Base-by-base conservation (phyloP, 1,140 invertebrate species). In the Kradibia gibbosae region DNA sequence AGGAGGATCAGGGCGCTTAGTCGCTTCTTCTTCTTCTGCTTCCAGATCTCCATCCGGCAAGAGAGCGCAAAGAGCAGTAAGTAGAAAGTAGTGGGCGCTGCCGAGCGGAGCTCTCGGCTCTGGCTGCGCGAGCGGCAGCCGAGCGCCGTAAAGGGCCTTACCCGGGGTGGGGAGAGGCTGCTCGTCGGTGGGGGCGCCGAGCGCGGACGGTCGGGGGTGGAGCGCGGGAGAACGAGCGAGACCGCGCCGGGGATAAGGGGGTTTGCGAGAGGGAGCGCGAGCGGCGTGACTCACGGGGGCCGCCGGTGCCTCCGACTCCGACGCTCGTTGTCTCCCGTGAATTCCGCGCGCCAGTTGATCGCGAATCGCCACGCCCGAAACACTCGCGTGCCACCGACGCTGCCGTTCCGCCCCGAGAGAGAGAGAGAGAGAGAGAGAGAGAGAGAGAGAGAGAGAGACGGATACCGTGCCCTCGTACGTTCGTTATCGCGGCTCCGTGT, bases 361-460 rank as follows among this genome's bases (percentile, higher is more conserved):
- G 90, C 88, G 89, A 89, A 87, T 87, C 89, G 90, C 90, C 90
- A 90, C 90, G 89, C 90, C 90, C 90, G 89, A 87, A 86, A 84
- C 83, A 84, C 65, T 15, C 62, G 62, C 62, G 65, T 31, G 22
- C 60, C 31, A 28, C 42, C 45, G 55, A 4, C 50, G 73, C 72
- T 31, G 25, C 34, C 28, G 15, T 42, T 42, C 55, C n/a, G 45
- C n/a, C 17, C n/a, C 83, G 80, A 75, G 78, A 79, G 60, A 57
- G 22, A 77, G 74, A 82, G 65, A 67, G 74, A 60, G 20, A 36
- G 13, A 39, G 25, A 34, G 25, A 22, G n/a, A 34, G 17, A 65
- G 48, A 53, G 50, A 53, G 50, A 22, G 2, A 34, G 7, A 62
- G 28, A 31, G n/a, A 15, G 28, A 62, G 57, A 31, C 25, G 15